A percentile compares a stretch with the other conserved stretches of the same genome.
Conservation (phyloP, 2,888 invertebrate species). For the Argynnis bischoffii region DNA sequence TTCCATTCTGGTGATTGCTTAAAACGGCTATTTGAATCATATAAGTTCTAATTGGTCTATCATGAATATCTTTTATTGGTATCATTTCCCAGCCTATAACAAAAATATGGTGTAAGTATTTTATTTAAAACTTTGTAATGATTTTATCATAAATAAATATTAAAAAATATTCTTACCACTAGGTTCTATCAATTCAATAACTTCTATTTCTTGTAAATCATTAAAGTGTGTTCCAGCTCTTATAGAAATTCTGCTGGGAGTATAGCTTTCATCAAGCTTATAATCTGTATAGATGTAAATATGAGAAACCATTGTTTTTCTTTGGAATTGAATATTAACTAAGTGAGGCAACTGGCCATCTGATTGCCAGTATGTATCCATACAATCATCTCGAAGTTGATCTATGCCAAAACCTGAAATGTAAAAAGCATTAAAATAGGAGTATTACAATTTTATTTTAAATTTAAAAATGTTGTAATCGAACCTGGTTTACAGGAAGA, state of each 20-base stretch:
- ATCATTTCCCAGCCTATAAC: constrained; percentile 95
- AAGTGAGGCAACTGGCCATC: constrained; percentile 99
- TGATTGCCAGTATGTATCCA: constrained; percentile 99
- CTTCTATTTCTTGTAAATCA: constrained; percentile 97
- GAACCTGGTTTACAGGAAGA: constrained; percentile 98
- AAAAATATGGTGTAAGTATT: constrained; percentile 32
- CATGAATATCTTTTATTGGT: constrained; percentile 93
- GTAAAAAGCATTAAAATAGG: background rate
- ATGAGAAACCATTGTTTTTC: constrained; percentile 96
- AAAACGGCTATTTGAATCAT: constrained; percentile 98
- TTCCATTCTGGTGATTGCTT: constrained; percentile 99
- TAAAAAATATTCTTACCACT: constrained; percentile 79
- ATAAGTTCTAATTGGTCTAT: constrained; percentile 95
- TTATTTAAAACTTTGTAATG: background rate
- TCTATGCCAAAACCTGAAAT: constrained; percentile 96
- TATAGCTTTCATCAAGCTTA: constrained; percentile 99
- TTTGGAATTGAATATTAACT: constrained; percentile 97
- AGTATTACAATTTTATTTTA: background rate
- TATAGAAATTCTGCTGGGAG: constrained; percentile 96
- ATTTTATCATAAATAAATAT: background rate
- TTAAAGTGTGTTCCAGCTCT: constrained; percentile 97
- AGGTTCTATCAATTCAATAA: constrained; percentile 96
- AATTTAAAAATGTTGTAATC: background rate
- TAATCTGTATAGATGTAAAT: constrained; percentile 99
- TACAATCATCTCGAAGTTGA: constrained; percentile 95